Evolutionary conservation across 2,113 vertebrate species (phyloP).

Genomic region (Nesoenas mayeri): DNA sequence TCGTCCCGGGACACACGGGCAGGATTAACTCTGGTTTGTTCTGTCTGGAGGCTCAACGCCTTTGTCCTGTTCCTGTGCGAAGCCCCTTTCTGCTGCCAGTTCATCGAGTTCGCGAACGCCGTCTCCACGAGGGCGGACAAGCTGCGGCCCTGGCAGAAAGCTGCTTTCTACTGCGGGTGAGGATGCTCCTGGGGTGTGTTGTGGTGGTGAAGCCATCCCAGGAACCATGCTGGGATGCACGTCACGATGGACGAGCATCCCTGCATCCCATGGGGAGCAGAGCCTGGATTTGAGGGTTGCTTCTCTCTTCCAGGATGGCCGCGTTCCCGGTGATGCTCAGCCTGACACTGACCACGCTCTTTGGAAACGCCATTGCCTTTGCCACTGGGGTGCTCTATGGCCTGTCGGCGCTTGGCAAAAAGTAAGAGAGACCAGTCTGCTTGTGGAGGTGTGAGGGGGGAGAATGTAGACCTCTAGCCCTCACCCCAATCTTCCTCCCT

Average conservation of each 20-base stretch:
- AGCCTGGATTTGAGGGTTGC: background rate
- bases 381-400: conserved; percentile 94
- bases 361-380: conserved; percentile 93
- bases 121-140: conserved; percentile 82
- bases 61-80: conserved; percentile 92
- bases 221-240: rapidly evolving
- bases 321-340: conserved; percentile 85
- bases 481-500: background rate
- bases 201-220: background rate
- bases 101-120: conserved; percentile 90
- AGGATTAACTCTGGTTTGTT: background rate
- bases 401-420: conserved; percentile 90
- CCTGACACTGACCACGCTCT: conserved; percentile 89
- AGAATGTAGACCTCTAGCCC: background rate
- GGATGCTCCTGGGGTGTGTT: background rate
- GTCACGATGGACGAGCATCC: rapidly evolving
- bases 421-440: conserved; percentile 74
- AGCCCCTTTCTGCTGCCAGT: conserved; percentile 96
- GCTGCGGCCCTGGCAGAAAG: conserved; percentile 93
- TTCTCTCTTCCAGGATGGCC: conserved; percentile 84
- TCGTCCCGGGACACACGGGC: rapidly evolving
- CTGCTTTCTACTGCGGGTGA: conserved; percentile 94
- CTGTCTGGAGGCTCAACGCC: conserved; percentile 83
- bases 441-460: background rate
- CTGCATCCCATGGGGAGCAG: rapidly evolving